phyloP scores from a whole-genome alignment of 1,140 invertebrate genomes.

The Drosophila trapezifrons region DNA sequence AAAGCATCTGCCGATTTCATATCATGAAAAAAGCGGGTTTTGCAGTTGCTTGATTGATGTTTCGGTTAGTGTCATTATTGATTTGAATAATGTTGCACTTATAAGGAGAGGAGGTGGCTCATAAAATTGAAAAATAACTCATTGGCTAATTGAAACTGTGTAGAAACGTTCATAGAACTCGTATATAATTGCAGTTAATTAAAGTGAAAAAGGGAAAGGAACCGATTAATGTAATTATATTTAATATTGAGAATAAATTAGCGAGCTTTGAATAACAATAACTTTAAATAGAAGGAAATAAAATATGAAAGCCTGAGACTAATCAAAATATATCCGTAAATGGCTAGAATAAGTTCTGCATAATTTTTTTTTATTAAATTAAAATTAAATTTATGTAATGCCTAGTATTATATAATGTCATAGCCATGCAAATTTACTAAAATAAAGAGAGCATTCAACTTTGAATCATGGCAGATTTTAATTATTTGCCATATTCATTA shows the following conservation, averaged over 20 bases:
- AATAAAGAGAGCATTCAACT: constrained; percentile 48
- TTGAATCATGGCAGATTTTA: constrained; percentile 36
- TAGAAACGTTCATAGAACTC: constrained; percentile 1
- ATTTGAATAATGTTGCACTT: constrained; percentile 39
- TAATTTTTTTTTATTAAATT: not conserved
- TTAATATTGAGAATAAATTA: constrained; percentile 5
- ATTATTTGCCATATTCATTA: constrained; percentile 19
- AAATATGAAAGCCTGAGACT: not conserved
- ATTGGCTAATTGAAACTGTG: not conserved
- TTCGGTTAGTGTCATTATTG: constrained; percentile 36
- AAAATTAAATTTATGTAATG: constrained; percentile 13
- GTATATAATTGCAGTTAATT: constrained; percentile 10
- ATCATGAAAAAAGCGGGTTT: constrained; percentile 39
- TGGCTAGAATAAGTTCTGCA: not conserved
- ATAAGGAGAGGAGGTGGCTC: not conserved
- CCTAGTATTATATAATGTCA: not conserved
- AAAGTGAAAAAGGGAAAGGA: constrained; percentile 7
- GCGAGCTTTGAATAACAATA: not conserved
- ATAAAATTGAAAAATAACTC: constrained; percentile 11
- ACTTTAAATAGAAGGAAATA: not conserved
- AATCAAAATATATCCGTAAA: too few relatives aligned
- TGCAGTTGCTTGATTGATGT: constrained; percentile 46
- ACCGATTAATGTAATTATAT: constrained; percentile 1
- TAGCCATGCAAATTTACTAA: constrained; percentile 11
- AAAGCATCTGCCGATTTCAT: constrained; percentile 32